Conservation (phyloP, 2,888 invertebrate species). For the Melinopterus prodromus region DNA sequence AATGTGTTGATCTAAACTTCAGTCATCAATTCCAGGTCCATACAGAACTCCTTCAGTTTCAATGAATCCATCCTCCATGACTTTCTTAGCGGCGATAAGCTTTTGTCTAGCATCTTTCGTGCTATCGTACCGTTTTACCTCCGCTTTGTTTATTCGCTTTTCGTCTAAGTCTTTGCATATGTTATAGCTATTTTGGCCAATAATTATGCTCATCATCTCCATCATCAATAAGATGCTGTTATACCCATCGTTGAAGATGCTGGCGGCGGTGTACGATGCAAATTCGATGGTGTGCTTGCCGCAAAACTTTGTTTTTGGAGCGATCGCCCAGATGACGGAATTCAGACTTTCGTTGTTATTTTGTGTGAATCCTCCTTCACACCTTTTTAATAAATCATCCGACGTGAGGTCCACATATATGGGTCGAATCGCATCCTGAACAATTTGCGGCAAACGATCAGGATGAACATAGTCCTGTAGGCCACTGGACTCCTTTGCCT, state of each 20-base stretch:
- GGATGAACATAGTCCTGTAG: background rate
- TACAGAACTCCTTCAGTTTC: conserved; percentile 7
- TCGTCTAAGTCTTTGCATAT: too few species aligned
- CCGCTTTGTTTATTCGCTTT: background rate
- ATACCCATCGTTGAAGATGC: conserved; percentile 11
- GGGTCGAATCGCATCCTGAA: background rate
- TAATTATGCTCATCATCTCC: background rate
- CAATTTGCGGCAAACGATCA: background rate
- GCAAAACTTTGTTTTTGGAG: conserved; percentile 14
- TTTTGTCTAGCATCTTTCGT: background rate
- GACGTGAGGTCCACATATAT: conserved; percentile 13
- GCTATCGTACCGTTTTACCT: background rate
- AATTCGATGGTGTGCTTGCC: background rate
- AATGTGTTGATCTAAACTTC: background rate
- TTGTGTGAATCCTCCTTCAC: conserved; percentile 36
- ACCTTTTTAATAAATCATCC: conserved; percentile 30
- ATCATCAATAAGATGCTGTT: background rate
- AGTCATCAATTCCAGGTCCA: conserved; percentile 14
- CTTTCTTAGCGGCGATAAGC: background rate
- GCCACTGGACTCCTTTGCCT: background rate
- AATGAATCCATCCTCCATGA: background rate
- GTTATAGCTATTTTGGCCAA: background rate
- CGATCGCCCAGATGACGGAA: conserved; percentile 48
- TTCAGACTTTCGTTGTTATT: conserved; percentile 47
- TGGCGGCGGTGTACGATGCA: conserved; percentile 6